These are phyloP conservation scores for Morpho achilles DNA, from an alignment of 2,888 invertebrate species.

Conservation along the genomic window DNA sequence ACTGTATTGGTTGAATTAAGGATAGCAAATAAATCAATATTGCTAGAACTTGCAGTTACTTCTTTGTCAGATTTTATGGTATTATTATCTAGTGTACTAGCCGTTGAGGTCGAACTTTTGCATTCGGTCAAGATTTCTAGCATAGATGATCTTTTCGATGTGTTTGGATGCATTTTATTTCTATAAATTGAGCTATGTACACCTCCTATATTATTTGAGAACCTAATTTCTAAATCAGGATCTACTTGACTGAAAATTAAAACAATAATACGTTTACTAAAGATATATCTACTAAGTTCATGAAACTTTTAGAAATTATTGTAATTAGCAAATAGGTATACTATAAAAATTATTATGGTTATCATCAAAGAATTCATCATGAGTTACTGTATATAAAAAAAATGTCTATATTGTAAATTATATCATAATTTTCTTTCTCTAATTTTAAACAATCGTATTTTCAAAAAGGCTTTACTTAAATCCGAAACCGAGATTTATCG, in stretches of 20 bases:
- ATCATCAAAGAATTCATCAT: too few relatives aligned
- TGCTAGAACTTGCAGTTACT: conserved; percentile 49
- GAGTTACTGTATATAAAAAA: too few relatives aligned
- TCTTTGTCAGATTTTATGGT: conserved; percentile 43
- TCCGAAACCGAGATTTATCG: too few relatives aligned
- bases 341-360: too few relatives aligned
- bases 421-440: too few relatives aligned
- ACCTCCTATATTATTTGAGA: conserved; percentile 23
- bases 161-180: conserved; percentile 39
- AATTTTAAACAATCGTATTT: too few relatives aligned
- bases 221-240: conserved; percentile 34
- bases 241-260: conserved; percentile 34
- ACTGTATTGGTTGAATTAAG: conserved; percentile 13
- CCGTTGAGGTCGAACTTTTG: conserved; percentile 36
- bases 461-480: too few relatives aligned
- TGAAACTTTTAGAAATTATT: too few relatives aligned
- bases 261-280: neutral
- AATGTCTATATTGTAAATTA: too few relatives aligned
- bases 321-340: too few relatives aligned
- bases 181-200: conserved; percentile 36
- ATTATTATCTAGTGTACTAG: conserved; percentile 26
- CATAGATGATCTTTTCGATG: conserved; percentile 37
- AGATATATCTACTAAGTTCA: too few relatives aligned
- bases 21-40: conserved; percentile 42
- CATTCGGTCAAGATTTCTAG: conserved; percentile 41